Evolutionary conservation across 1,140 invertebrate genomes (phyloP), one percentile per base, ranked within the genome.

Genomic region (Macrobrachium nipponense): DNA sequence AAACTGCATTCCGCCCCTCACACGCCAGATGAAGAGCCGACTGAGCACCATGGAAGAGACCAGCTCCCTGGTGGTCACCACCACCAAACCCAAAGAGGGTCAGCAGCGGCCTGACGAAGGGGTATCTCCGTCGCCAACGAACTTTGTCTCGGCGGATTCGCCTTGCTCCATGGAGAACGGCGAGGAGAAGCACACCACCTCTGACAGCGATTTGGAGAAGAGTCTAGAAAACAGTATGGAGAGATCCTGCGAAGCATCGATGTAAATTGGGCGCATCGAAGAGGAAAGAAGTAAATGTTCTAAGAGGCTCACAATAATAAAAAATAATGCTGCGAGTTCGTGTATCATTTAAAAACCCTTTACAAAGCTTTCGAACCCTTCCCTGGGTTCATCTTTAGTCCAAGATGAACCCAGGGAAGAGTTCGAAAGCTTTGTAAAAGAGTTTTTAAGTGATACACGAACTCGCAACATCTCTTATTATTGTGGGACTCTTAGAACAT

Each of bases 1-100:
- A 10, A 93, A 95, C n/a, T 94, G 95, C 83, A 97, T 99, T 88
- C 98, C 98, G 0, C 95, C 95, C 0, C 92, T 99, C 36, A 96
- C 95, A 8, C 94, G 94, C 51, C 91, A 94, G 51, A 97, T 95
- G 94, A 95, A 87, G 81, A 85, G 23, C 75, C 82, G 86, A 5
- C 86, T 89, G 10, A 87, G 86, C 64, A 84, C 85, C 27, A 84
- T 81, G 68, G 79, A 86, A 23, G 88, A 89, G 36, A 20, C 60
- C 18, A 78, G 84, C 2, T 27, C 64, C 18, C 66, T 73, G 36
- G 78, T 76, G 23, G 70, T n/a, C 17, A 51, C 77, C 27, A 8
- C 62, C 10, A 27, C 10, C 43, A 36, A 78, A 18, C 17, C 64
- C 44, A 11, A 51, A 15, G 77, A 81, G 36, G 70, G 44, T 20